Percentiles rank a stretch among this genome's conserved stretches.
Conservation (phyloP, 23 tunicate genomes). For the Ciona savignyi region DNA sequence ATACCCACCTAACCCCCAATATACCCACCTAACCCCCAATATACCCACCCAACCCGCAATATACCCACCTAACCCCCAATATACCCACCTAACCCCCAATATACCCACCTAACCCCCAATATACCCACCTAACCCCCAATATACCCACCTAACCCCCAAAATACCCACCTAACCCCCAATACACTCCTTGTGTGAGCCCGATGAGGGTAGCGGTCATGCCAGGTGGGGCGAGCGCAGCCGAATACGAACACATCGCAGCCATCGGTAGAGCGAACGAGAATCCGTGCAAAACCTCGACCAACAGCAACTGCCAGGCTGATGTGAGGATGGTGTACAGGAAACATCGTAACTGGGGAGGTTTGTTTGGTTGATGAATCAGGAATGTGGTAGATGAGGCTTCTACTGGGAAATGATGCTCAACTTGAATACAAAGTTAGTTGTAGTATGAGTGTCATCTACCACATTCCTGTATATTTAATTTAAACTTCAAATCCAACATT, state of each 20-base stretch:
- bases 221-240: constrained; percentile 48
- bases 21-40: too few species aligned
- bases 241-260: constrained; percentile 88
- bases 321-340: constrained; percentile 58
- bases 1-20: too few species aligned
- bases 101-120: too few species aligned
- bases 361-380: too few species aligned
- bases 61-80: too few species aligned
- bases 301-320: constrained; percentile 65
- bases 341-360: constrained; percentile 61
- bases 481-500: too few species aligned
- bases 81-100: too few species aligned
- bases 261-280: constrained; percentile 77
- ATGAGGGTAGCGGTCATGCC: constrained; percentile 75
- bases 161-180: constrained; percentile 82
- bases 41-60: too few species aligned
- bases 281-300: constrained; percentile 67
- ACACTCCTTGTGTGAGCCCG: constrained; percentile 75
- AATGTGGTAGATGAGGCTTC: background rate
- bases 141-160: background rate
- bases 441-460: background rate
- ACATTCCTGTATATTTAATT: too few species aligned
- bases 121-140: too few species aligned
- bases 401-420: too few species aligned
- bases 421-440: too few species aligned